A percentile compares a stretch with the other conserved stretches of the same genome.
Evolutionary conservation across 2,888 invertebrate genomes (phyloP).

Genomic region (Sialis fuliginosa): DNA sequence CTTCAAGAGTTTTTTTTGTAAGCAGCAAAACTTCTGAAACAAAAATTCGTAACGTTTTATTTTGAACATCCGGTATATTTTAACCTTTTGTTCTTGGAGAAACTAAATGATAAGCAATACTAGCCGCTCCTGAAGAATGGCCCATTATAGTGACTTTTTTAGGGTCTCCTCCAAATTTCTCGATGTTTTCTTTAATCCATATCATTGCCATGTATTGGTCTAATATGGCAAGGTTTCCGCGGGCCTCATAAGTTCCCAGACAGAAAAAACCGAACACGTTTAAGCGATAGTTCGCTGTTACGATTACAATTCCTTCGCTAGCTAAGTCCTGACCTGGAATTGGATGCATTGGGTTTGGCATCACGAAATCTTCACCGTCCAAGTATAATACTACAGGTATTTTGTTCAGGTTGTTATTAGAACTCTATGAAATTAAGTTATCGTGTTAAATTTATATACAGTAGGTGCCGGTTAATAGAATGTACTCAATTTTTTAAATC

Average conservation of each 20-base stretch:
- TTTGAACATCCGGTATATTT: neutral
- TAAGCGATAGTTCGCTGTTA: constrained; percentile 49
- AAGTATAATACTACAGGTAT: constrained; percentile 52
- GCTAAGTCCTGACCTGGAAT: constrained; percentile 54
- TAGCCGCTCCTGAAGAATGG: constrained; percentile 60
- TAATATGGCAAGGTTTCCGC: constrained; percentile 72
- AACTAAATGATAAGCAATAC: constrained; percentile 45
- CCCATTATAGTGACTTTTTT: constrained; percentile 64
- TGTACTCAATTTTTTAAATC: too few species aligned
- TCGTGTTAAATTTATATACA: too few species aligned
- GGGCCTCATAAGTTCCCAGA: constrained; percentile 32
- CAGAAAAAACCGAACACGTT: constrained; percentile 54
- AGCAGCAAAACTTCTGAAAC: neutral
- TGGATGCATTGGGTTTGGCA: constrained; percentile 30
- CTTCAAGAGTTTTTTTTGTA: too few species aligned
- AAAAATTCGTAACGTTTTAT: neutral
- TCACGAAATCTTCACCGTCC: constrained; percentile 42
- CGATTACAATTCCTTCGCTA: constrained; percentile 48
- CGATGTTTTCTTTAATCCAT: constrained; percentile 62
- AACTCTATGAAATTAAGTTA: too few species aligned
- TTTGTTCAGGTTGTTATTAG: constrained; percentile 23
- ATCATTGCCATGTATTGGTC: constrained; percentile 69
- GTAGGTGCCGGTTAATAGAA: too few species aligned
- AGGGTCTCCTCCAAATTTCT: constrained; percentile 64
- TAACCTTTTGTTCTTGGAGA: constrained; percentile 47